A percentile compares a stretch with the other conserved stretches of the same genome.
Conservation (phyloP, 2,797 vertebrate genomes). For the Lophotriccus pileatus region DNA sequence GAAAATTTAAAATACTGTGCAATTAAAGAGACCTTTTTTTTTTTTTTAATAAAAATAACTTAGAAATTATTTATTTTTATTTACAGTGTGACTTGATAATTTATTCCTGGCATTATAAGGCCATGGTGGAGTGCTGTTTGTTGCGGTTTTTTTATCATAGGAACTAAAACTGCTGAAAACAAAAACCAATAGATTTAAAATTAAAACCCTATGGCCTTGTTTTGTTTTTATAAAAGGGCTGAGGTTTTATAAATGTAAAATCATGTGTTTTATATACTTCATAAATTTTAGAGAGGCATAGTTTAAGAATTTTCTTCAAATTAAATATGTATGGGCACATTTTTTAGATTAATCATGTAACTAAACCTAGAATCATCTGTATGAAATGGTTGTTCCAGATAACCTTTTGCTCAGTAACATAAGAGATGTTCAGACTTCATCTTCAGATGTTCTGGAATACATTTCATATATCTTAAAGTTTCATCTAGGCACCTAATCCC, state of each 20-base stretch:
- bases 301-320: background rate
- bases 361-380: background rate
- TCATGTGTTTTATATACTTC: conserved; percentile 7
- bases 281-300: background rate
- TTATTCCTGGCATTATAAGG: conserved; percentile 44
- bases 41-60: background rate
- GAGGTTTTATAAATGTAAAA: conserved; percentile 24
- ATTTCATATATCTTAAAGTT: background rate
- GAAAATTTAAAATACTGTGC: conserved; percentile 52
- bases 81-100: conserved; percentile 51
- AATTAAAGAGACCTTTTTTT: conserved; percentile 36
- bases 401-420: background rate
- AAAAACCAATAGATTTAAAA: background rate
- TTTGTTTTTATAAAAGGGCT: conserved; percentile 37
- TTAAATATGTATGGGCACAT: background rate
- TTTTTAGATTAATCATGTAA: background rate
- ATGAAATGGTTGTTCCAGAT: background rate
- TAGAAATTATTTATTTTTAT: conserved; percentile 61
- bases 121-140: background rate
- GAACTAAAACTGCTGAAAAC: background rate
- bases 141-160: conserved; percentile 12
- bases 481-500: background rate
- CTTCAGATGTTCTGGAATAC: background rate
- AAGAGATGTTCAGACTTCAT: background rate
- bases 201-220: background rate